Conservation (phyloP, 2,113 vertebrate genomes). For the Zootoca vivipara region DNA sequence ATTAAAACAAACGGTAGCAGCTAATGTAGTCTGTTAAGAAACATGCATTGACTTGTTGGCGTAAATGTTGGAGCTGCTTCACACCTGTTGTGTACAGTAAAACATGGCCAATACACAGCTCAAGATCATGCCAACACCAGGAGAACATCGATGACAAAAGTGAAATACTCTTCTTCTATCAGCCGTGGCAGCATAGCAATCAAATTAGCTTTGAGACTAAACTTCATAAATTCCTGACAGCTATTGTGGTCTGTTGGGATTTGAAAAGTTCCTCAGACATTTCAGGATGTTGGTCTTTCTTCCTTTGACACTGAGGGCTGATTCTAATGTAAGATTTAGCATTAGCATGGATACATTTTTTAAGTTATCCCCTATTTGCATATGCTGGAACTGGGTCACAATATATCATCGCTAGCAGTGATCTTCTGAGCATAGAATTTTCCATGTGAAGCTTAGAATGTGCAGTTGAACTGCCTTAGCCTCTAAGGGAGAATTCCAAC, state of each 20-base stretch:
- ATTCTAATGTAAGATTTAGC: slow-evolving; percentile 1
- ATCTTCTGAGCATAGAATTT: not conserved
- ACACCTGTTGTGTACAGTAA: slow-evolving; percentile 6
- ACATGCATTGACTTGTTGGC: slow-evolving; percentile 18
- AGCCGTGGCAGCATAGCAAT: not conserved
- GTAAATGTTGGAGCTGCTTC: slow-evolving; percentile 12
- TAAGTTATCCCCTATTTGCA: not conserved
- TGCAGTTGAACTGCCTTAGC: too few species aligned
- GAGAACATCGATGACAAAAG: not conserved
- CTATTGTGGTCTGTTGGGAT: not conserved
- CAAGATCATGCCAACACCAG: not conserved
- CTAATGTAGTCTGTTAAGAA: slow-evolving; percentile 3
- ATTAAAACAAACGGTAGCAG: slow-evolving; percentile 6
- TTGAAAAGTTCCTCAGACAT: not conserved
- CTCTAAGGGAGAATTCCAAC: too few species aligned
- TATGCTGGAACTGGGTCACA: not conserved
- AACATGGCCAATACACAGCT: not conserved
- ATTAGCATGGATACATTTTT: not conserved
- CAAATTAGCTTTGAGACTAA: not conserved
- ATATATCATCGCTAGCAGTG: not conserved
- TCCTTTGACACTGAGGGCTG: not conserved
- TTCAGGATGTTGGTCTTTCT: not conserved
- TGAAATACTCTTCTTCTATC: not conserved
- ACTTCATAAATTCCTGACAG: not conserved
- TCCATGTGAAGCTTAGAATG: not conserved